Evolutionary conservation across 2,888 invertebrate genomes (phyloP).

Genomic region (Agriopis aurantiaria): DNA sequence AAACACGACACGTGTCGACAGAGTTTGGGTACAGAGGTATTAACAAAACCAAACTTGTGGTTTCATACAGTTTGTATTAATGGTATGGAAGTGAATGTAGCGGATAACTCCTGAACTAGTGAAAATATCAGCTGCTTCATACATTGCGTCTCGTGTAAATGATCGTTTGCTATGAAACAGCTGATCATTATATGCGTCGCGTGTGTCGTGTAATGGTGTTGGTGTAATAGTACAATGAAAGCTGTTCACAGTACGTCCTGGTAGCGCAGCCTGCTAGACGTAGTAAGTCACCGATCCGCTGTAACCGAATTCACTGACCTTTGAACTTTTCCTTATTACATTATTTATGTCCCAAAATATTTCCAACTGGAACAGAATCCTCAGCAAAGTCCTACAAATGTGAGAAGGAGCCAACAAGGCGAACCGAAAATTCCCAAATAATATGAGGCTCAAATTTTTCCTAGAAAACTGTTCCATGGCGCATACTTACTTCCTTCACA

Average conservation of each 20-base stretch:
- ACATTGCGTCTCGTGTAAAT: too few relatives aligned
- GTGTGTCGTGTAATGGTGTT: too few relatives aligned
- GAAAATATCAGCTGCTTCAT: too few relatives aligned
- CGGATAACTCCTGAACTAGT: too few relatives aligned
- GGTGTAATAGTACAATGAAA: too few relatives aligned
- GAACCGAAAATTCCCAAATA: constrained; percentile 12
- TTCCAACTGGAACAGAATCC: background rate
- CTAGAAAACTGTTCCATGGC: constrained; percentile 10
- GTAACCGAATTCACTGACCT: background rate
- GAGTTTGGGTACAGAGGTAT: too few relatives aligned
- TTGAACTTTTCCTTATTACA: background rate
- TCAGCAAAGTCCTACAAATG: background rate
- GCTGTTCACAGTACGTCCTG: too few relatives aligned
- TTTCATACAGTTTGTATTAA: too few relatives aligned
- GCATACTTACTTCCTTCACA: constrained; percentile 16
- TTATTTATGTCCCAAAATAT: background rate
- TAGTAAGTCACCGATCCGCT: background rate
- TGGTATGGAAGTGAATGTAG: too few relatives aligned
- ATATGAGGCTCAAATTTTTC: constrained; percentile 9
- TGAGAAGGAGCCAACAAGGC: constrained; percentile 4
- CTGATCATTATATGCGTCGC: too few relatives aligned
- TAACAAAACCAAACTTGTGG: too few relatives aligned
- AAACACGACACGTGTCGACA: background rate
- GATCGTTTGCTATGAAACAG: too few relatives aligned
- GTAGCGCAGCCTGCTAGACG: background rate